A percentile compares a stretch with the other conserved stretches of the same genome.
phyloP scores from a whole-genome alignment of 2,797 vertebrate species.

The Micrastur ruficollis region DNA sequence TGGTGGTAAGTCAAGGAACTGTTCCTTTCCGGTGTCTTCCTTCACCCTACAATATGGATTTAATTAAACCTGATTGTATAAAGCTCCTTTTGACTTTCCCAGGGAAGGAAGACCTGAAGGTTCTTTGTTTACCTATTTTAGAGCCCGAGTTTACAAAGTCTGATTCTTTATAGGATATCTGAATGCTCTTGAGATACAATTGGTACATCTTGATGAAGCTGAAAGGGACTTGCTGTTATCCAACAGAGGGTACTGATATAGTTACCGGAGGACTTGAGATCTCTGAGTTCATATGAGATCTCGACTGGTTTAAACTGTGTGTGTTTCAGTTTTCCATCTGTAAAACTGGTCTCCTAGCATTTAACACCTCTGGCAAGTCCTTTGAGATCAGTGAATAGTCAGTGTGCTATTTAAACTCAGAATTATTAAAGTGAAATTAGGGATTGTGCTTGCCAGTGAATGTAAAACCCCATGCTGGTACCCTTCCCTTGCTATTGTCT shows the following conservation, averaged over 20 bases:
- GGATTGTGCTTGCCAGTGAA: not conserved
- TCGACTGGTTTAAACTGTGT: not conserved
- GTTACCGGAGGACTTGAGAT: not conserved
- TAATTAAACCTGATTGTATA: not conserved
- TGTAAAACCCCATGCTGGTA: not conserved
- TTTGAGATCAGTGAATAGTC: not conserved
- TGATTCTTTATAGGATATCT: not conserved
- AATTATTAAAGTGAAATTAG: not conserved
- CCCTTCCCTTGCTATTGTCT: not conserved
- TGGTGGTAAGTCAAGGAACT: not conserved
- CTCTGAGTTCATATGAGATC: not conserved
- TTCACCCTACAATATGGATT: not conserved
- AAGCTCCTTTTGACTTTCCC: not conserved
- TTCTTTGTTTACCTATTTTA: not conserved
- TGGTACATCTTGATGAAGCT: not conserved
- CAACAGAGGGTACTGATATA: not conserved
- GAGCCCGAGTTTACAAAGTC: not conserved
- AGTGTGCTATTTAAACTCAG: not conserved
- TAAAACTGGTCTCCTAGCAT: not conserved
- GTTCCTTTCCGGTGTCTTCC: not conserved
- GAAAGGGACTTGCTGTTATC: not conserved
- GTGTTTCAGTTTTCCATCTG: not conserved
- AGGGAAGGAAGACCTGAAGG: not conserved
- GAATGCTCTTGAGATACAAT: not conserved
- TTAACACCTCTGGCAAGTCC: not conserved